phyloP scores from a whole-genome alignment of 92 coral and sea anemone genomes.

The Palythoa grandiflora region DNA sequence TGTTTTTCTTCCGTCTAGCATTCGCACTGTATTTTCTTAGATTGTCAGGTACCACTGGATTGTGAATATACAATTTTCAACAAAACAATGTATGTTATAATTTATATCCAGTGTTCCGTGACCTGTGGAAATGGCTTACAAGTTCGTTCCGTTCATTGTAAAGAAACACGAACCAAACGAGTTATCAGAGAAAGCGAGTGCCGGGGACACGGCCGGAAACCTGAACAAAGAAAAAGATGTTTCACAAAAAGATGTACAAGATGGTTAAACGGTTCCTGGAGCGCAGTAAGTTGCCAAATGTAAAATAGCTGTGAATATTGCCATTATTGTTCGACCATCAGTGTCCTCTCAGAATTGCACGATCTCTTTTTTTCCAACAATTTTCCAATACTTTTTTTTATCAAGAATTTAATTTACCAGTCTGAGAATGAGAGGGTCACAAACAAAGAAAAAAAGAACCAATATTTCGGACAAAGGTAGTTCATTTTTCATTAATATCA shows the following conservation, averaged over 20 bases:
- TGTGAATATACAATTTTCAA: neutral
- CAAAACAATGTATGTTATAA: too few species aligned
- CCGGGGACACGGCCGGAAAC: neutral
- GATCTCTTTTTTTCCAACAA: neutral
- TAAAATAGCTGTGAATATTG: too few species aligned
- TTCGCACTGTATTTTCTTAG: too few species aligned
- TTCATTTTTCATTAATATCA: too few species aligned
- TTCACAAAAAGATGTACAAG: neutral
- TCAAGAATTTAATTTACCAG: too few species aligned
- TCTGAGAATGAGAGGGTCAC: too few species aligned
- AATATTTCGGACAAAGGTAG: too few species aligned
- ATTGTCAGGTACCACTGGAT: neutral
- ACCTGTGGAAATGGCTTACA: constrained; percentile 41
- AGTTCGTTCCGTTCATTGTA: constrained; percentile 31
- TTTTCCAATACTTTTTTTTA: neutral
- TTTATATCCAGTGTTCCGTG: constrained; percentile 28
- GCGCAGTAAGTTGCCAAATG: constrained; percentile 5
- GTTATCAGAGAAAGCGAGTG: constrained; percentile 1
- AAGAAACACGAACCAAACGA: constrained; percentile 26
- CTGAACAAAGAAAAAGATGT: constrained; percentile 14
- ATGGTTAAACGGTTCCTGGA: constrained; percentile 34
- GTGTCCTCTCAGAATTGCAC: too few species aligned
- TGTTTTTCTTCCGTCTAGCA: too few species aligned
- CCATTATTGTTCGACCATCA: too few species aligned
- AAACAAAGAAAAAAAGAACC: too few species aligned